Evolutionary conservation across 2,888 invertebrate genomes (phyloP), one percentile per base, ranked within the genome.

Genomic region (Danaus chrysippus): DNA sequence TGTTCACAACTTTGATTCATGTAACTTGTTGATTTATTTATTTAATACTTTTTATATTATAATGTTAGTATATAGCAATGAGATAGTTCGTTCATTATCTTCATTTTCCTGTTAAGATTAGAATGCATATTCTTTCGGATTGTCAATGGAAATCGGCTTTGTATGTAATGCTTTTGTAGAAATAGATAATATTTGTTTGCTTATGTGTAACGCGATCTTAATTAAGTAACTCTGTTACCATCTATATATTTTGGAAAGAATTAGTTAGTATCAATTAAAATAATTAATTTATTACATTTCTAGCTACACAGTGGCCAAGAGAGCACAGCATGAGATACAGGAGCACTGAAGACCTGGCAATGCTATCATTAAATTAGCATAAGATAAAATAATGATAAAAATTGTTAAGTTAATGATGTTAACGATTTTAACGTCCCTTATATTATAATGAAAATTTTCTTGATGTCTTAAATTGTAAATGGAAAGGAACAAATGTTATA

Each of bases 231-330:
- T 34, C 8, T 2, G 23, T 34, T 6, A 6, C 23, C 23, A 49
- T 10, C 10, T 10, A 11, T 17, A 17, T 10, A 10, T 17, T 1
- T 11, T n/a, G 13, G 3, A 0, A 46, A 9, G 15, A 49, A 23
- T 59, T 56, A 53, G 15, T 42, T 19, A 62, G 17, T 56, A 46
- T 44, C 42, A 60, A 55, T 52, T 58, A 56, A 56, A 23, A 3
- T 23, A 8, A 34, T 34, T 55, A 64, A 62, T 58, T 62, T 56
- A 63, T 58, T 69, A 66, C 64, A 46, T 72, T 82, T 77, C 17
- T 82, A 91, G 91, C 91, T 61, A 91, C 91, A 19, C 91, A 91
- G 73, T 91, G 91, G 91, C 91, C 91, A n/a, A 80, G 86, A 68
- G 91, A 91, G 58, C 91, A 91, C 76, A 89, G 75, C 73, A 79